Percentiles rank a stretch among this genome's conserved stretches.
Conservation (phyloP, 2,797 vertebrate genomes). For the Pygocentrus nattereri region DNA sequence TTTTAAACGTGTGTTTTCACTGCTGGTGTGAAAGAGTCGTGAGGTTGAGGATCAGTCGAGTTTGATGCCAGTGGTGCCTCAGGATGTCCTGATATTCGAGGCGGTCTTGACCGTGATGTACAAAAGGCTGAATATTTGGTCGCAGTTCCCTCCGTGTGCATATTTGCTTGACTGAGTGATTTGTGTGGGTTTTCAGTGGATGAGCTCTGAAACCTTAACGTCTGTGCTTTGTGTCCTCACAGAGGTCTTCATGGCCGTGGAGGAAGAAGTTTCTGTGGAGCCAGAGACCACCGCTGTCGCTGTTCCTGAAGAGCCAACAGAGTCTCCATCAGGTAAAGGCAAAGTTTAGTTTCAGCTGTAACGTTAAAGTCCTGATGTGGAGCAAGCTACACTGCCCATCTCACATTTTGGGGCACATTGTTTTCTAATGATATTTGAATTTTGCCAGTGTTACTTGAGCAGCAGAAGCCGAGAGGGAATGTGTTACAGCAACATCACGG, state of each 20-base stretch:
- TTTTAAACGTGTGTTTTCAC: neutral
- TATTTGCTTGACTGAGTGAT: neutral
- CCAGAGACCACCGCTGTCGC: conserved; percentile 39
- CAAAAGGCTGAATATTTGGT: no score
- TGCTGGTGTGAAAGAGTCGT: neutral
- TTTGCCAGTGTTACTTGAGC: no score
- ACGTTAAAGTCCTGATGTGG: no score
- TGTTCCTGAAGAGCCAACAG: conserved; percentile 37
- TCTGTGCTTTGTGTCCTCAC: conserved; percentile 10
- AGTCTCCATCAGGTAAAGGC: conserved; percentile 61
- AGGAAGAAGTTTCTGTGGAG: conserved; percentile 41
- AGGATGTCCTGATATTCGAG: neutral
- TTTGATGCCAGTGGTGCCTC: neutral
- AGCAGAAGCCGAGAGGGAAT: no score
- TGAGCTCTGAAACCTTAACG: neutral
- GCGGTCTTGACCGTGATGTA: neutral
- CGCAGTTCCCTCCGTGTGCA: no score
- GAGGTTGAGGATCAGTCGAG: conserved; percentile 14
- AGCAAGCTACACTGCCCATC: no score
- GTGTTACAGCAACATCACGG: no score
- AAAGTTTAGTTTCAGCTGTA: no score
- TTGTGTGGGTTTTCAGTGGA: neutral
- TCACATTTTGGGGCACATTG: neutral
- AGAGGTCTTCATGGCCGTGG: conserved; percentile 60
- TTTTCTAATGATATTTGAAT: no score